Evolutionary conservation across 2,888 invertebrate genomes (phyloP).

Genomic region (Dasysyrphus albostriatus): DNA sequence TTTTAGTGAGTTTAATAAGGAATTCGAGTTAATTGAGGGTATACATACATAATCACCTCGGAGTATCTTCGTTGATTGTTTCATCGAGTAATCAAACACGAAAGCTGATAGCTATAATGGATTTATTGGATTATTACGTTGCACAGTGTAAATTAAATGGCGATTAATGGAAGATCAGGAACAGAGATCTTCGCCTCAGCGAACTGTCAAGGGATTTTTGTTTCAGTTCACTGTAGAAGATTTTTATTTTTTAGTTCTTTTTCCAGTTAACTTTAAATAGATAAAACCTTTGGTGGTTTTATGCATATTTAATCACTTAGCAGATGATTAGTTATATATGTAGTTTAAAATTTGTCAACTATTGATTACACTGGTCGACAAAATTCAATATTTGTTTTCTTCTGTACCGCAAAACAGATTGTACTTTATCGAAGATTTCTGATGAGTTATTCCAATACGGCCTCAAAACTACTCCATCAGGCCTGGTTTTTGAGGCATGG

Average conservation of each 20-base stretch:
- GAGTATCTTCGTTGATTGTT: constrained; percentile 43
- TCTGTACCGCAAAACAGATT: too few relatives aligned
- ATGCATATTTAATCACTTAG: neutral
- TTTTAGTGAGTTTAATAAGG: neutral
- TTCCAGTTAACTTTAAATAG: neutral
- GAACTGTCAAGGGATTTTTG: constrained; percentile 8
- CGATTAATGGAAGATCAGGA: constrained; percentile 5
- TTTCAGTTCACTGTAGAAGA: neutral
- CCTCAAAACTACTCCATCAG: too few relatives aligned
- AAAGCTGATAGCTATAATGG: constrained; percentile 17
- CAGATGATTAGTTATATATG: too few relatives aligned
- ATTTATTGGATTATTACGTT: constrained; percentile 13
- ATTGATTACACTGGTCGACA: too few relatives aligned
- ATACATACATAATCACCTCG: constrained; percentile 14
- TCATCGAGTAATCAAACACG: constrained; percentile 30
- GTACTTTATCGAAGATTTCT: too few relatives aligned
- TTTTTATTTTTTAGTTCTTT: neutral
- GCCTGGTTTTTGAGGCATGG: too few relatives aligned
- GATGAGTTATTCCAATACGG: too few relatives aligned
- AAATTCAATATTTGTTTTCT: too few relatives aligned
- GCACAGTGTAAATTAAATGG: neutral
- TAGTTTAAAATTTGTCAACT: too few relatives aligned
- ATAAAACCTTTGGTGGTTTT: neutral
- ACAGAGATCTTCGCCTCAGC: neutral
- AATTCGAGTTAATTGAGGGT: constrained; percentile 44